Conservation (phyloP, 2,888 invertebrate genomes). For the Plebejus anna region DNA sequence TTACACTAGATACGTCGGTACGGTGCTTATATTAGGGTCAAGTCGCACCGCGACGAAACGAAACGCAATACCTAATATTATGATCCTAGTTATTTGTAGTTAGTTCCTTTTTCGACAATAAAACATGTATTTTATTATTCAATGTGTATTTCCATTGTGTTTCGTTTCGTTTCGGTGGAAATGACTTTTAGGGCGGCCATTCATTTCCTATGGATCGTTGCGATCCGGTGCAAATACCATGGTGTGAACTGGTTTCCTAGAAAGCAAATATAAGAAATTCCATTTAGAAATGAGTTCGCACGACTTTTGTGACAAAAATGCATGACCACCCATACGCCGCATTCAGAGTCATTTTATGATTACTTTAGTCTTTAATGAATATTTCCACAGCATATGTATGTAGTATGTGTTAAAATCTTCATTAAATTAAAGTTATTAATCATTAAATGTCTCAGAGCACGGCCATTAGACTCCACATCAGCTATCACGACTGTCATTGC, state of each 20-base stretch:
- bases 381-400: background rate
- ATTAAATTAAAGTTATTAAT: background rate
- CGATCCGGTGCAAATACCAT: background rate
- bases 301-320: background rate
- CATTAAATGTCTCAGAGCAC: background rate
- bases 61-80: background rate
- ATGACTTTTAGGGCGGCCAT: background rate
- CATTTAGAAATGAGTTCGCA: background rate
- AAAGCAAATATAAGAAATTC: background rate
- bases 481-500: constrained; percentile 1
- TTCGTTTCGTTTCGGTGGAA: background rate
- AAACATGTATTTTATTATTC: background rate
- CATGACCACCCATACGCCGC: background rate
- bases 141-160: background rate
- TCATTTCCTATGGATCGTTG: background rate
- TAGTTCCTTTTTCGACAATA: background rate
- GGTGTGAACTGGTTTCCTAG: background rate
- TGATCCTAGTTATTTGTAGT: too few relatives aligned
- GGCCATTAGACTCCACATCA: background rate
- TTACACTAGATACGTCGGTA: constrained; percentile 15
- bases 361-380: background rate
- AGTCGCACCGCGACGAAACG: background rate
- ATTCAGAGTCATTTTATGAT: background rate
- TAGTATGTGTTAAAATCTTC: background rate
- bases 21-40: constrained; percentile 16